A percentile compares a stretch with the other conserved stretches of the same genome.
phyloP scores from a whole-genome alignment of 2,797 vertebrate species.

The Myioborus miniatus region DNA sequence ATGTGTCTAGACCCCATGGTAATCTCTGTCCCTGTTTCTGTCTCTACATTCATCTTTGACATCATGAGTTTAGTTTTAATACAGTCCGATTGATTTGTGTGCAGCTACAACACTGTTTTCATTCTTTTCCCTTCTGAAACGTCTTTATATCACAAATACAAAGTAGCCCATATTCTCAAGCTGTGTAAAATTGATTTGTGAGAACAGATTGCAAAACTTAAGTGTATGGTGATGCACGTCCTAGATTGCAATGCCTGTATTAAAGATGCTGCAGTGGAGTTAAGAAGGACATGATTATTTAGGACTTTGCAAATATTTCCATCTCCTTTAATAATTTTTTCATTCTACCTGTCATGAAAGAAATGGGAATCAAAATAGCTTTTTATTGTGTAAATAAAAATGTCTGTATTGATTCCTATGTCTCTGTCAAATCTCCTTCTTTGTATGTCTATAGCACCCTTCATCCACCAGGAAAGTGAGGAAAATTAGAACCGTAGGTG shows the following conservation, averaged over 20 bases:
- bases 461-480: neutral
- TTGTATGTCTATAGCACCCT: neutral
- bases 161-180: constrained; percentile 33
- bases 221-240: neutral
- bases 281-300: neutral
- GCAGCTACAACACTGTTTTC: constrained; percentile 30
- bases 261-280: neutral
- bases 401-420: neutral
- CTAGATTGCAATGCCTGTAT: neutral
- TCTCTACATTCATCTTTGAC: constrained; percentile 64
- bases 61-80: constrained; percentile 57
- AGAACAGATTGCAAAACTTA: constrained; percentile 46
- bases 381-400: neutral
- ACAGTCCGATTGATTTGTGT: constrained; percentile 61
- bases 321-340: neutral
- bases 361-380: neutral
- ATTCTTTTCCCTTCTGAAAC: constrained; percentile 30
- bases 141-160: constrained; percentile 42
- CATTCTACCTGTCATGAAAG: neutral
- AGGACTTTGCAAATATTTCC: neutral
- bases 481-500: neutral
- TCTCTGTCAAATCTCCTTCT: neutral
- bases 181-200: constrained; percentile 58
- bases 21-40: constrained; percentile 56
- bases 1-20: constrained; percentile 63